Evolutionary conservation across 2,113 vertebrate genomes (phyloP).

Genomic region (Gallinago undulata): DNA sequence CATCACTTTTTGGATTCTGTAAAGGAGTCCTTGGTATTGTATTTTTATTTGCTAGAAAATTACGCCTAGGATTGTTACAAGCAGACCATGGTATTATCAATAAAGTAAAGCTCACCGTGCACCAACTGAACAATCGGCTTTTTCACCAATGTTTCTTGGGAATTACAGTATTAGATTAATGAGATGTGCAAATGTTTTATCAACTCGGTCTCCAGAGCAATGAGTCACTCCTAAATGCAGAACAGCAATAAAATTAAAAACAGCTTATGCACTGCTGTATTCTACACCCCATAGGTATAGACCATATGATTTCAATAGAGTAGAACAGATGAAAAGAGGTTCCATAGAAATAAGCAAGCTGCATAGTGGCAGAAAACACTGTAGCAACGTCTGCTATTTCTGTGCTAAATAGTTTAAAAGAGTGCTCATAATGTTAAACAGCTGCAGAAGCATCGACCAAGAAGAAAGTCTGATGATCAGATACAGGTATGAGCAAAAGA

Average conservation of each 20-base stretch:
- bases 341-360: background rate
- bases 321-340: background rate
- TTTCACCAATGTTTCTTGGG: background rate
- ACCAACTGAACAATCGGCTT: background rate
- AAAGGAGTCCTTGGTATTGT: background rate
- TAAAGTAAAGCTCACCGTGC: background rate
- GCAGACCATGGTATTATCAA: background rate
- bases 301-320: background rate
- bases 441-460: background rate
- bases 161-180: slow-evolving; percentile 39
- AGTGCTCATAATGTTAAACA: background rate
- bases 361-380: background rate
- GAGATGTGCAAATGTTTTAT: slow-evolving; percentile 42
- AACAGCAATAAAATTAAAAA: slow-evolving; percentile 30
- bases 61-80: background rate
- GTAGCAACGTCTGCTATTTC: background rate
- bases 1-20: background rate
- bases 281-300: background rate
- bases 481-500: background rate
- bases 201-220: slow-evolving; percentile 27
- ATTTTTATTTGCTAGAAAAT: slow-evolving; percentile 5
- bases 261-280: background rate
- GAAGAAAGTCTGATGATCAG: background rate
- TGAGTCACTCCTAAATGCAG: slow-evolving; percentile 21
- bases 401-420: background rate